These are phyloP conservation scores for Macrobrachium rosenbergii DNA, from an alignment of 1,140 invertebrate genomes.

Conservation along the genomic window DNA sequence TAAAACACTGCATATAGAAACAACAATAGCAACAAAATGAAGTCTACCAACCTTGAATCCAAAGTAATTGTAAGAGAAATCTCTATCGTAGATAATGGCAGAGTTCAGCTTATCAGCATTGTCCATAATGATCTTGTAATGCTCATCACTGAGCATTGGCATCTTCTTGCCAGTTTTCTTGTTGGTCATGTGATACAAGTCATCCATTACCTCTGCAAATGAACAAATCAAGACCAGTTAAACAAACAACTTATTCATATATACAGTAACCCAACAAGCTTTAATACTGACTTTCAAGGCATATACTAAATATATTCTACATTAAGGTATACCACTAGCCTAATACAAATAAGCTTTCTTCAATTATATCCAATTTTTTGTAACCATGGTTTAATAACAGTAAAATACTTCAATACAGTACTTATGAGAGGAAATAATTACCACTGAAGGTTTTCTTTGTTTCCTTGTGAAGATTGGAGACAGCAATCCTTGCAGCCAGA, in stretches of 20 bases:
- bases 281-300: not conserved
- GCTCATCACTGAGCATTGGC: conserved; percentile 89
- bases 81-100: conserved; percentile 97
- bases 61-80: conserved; percentile 98
- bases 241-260: no score
- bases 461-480: conserved; percentile 98
- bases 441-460: conserved; percentile 91
- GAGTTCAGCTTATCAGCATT: conserved; percentile 92
- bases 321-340: not conserved
- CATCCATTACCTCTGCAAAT: conserved; percentile 89
- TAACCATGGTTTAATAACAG: conserved; percentile 9
- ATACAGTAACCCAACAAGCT: no score
- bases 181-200: conserved; percentile 85
- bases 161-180: conserved; percentile 78
- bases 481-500: conserved; percentile 93
- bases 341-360: not conserved
- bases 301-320: not conserved
- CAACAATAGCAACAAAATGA: not conserved
- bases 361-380: conserved; percentile 44
- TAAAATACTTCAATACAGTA: not conserved
- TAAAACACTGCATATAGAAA: not conserved
- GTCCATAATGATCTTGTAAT: conserved; percentile 86
- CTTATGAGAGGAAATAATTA: conserved; percentile 69
- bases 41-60: conserved; percentile 86
- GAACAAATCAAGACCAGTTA: not conserved